These are phyloP conservation scores for Aleadryas rufinucha DNA, from an alignment of 2,113 vertebrate genomes.

Conservation along the genomic window DNA sequence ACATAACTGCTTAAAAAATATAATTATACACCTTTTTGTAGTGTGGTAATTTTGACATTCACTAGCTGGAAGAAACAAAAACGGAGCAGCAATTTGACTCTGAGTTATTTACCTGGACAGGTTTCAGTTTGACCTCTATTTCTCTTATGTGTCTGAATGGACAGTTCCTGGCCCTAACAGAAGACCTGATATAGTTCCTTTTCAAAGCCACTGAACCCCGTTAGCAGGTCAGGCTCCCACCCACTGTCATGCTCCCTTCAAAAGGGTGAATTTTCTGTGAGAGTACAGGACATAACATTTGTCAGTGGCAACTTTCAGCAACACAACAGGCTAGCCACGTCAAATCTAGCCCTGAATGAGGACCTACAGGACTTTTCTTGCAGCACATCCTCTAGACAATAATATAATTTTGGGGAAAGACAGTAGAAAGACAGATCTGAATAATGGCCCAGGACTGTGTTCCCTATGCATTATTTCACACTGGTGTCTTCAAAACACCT, in stretches of 20 bases:
- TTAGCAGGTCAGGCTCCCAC: neutral
- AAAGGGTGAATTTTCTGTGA: neutral
- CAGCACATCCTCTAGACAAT: neutral
- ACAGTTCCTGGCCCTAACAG: neutral
- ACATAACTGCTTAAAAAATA: slow-evolving; percentile 4
- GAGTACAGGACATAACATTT: neutral
- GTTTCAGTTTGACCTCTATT: neutral
- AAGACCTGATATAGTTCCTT: neutral
- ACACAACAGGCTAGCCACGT: neutral
- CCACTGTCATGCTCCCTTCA: neutral
- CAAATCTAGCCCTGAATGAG: neutral
- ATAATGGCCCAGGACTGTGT: neutral
- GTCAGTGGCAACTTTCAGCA: neutral
- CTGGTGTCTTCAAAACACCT: neutral
- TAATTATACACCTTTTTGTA: neutral
- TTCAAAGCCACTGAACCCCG: neutral
- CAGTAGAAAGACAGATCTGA: neutral
- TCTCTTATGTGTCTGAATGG: neutral
- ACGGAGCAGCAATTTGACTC: slow-evolving; percentile 24
- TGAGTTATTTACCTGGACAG: neutral
- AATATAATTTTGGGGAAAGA: neutral
- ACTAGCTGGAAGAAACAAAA: neutral
- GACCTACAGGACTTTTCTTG: neutral
- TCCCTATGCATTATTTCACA: neutral
- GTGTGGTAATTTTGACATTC: slow-evolving; percentile 40